Conservation (phyloP, 2,888 invertebrate genomes). For the Gymnocheta viridis region DNA sequence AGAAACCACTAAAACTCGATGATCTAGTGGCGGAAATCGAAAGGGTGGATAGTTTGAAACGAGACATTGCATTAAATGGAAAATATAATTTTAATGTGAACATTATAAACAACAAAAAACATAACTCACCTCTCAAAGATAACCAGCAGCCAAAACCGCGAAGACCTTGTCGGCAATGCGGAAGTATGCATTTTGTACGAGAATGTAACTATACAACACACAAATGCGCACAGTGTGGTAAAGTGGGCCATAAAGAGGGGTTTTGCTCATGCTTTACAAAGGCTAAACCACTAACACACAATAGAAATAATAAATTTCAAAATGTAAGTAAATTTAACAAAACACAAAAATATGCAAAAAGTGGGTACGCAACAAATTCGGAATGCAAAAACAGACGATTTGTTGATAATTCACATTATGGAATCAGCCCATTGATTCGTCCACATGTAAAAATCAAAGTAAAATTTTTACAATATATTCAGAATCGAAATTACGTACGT, state of each 20-base stretch:
- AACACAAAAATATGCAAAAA: conserved; percentile 9
- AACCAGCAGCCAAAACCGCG: conserved; percentile 2
- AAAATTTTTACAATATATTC: not conserved
- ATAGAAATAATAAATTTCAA: not conserved
- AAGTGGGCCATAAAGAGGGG: conserved; percentile 59
- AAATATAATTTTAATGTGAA: not conserved
- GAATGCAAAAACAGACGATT: conserved; percentile 29
- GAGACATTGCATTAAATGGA: not conserved
- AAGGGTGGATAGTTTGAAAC: conserved; percentile 18
- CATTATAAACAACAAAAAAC: not conserved
- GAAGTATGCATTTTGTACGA: conserved; percentile 55
- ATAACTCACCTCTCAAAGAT: no score
- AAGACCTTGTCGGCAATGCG: conserved; percentile 64
- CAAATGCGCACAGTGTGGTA: conserved; percentile 47
- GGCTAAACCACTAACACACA: not conserved
- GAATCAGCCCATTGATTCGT: conserved; percentile 38
- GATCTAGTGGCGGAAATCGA: conserved; percentile 30
- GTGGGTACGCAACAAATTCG: not conserved
- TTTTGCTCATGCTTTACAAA: no score
- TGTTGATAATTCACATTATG: conserved; percentile 53
- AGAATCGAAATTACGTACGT: no score
- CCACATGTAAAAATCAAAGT: not conserved
- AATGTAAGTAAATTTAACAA: conserved; percentile 1
- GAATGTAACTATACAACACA: conserved; percentile 56
- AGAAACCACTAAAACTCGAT: not conserved